Percentiles rank a stretch among this genome's conserved stretches.
Evolutionary conservation across 2,113 vertebrate genomes (phyloP).

Genomic region (Actinemys pallida): DNA sequence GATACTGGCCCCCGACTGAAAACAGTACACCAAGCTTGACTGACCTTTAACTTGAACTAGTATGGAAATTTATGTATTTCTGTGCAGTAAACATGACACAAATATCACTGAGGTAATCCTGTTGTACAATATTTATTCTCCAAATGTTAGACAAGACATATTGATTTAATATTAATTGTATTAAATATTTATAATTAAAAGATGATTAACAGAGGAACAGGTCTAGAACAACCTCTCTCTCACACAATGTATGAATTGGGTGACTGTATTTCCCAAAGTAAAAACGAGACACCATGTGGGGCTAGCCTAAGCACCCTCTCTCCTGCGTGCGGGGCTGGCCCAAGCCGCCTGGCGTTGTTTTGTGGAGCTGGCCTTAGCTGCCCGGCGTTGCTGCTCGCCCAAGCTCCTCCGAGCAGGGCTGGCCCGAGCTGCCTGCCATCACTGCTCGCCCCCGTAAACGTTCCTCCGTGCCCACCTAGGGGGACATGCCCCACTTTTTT

Average conservation of each 20-base stretch:
- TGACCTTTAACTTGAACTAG: background rate
- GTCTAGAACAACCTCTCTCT: background rate
- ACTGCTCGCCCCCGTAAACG: background rate
- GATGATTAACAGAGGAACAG: background rate
- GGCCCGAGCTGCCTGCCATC: background rate
- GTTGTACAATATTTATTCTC: background rate
- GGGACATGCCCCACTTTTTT: no score
- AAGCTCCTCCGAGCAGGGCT: no score
- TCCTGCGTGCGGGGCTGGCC: no score
- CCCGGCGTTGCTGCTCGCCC: no score
- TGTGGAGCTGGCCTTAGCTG: no score
- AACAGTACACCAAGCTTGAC: background rate
- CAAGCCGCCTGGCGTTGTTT: no score
- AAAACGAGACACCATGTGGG: no score
- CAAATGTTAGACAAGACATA: background rate
- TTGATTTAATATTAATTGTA: background rate
- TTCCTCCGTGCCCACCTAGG: background rate
- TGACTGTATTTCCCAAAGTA: no score
- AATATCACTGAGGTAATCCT: background rate
- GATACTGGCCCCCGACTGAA: background rate
- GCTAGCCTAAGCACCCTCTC: no score
- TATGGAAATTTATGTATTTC: background rate
- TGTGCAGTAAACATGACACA: background rate
- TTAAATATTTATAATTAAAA: background rate
- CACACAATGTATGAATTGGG: no score